A percentile compares a stretch with the other conserved stretches of the same genome.
Conservation (phyloP, 2,797 vertebrate species). For the Hephaestus fuliginosus region DNA sequence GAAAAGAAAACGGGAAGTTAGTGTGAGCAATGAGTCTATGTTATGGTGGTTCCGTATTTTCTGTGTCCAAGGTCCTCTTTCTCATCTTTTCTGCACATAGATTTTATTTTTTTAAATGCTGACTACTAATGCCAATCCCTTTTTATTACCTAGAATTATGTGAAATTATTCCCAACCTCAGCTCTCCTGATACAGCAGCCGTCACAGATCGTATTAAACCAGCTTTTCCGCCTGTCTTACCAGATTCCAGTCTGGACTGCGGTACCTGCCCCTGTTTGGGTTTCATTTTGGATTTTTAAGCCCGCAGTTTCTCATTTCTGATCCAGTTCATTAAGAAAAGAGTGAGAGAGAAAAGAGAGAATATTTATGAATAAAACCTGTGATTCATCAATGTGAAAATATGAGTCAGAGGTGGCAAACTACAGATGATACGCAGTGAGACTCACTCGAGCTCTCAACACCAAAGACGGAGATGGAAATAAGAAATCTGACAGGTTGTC, state of each 20-base stretch:
- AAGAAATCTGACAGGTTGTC: not conserved
- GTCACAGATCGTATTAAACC: not conserved
- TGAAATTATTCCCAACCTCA: not conserved
- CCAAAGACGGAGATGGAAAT: not conserved
- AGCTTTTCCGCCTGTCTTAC: not conserved
- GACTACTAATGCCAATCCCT: not conserved
- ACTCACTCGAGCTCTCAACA: not conserved
- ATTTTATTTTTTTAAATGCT: not conserved
- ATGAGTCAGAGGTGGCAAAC: too few relatives aligned
- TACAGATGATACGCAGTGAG: not conserved
- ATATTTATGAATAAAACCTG: not conserved
- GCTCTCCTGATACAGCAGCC: not conserved
- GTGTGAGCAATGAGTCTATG: conserved; percentile 3
- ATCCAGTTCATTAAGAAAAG: not conserved
- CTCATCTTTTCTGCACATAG: not conserved
- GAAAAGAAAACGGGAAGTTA: conserved; percentile 13
- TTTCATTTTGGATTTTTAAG: not conserved
- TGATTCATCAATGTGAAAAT: too few relatives aligned
- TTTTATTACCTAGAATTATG: not conserved
- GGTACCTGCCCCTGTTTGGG: not conserved
- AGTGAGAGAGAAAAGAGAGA: not conserved
- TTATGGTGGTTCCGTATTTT: conserved; percentile 9
- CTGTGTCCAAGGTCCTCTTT: conserved; percentile 12
- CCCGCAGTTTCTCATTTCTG: not conserved
- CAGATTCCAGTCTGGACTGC: not conserved